Conservation (phyloP, 2,797 vertebrate species). For the Denticeps clupeoides region DNA sequence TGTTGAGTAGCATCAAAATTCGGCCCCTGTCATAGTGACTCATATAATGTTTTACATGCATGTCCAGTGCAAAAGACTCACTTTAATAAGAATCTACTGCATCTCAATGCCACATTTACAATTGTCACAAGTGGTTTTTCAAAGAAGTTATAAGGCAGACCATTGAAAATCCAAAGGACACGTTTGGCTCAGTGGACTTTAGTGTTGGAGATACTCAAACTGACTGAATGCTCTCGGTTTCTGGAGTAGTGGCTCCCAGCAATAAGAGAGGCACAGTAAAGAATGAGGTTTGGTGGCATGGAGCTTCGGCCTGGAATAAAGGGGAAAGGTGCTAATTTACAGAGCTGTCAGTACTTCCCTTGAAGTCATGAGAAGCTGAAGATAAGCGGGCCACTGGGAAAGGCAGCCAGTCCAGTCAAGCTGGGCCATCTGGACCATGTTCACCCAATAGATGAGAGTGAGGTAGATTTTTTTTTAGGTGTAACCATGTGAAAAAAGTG, state of each 20-base stretch:
- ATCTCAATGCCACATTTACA: too few species aligned
- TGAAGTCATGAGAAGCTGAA: slow-evolving; percentile 58
- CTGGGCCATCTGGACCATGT: slow-evolving; percentile 57
- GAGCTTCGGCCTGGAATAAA: slow-evolving; percentile 31
- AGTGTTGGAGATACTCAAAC: too few species aligned
- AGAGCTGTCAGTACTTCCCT: slow-evolving; percentile 59
- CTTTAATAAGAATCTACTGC: too few species aligned
- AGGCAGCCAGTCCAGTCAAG: slow-evolving; percentile 35
- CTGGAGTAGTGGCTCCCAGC: not conserved
- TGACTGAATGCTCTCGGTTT: not conserved
- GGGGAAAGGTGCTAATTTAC: slow-evolving; percentile 59
- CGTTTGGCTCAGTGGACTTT: slow-evolving; percentile 4
- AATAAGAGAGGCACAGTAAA: not conserved
- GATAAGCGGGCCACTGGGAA: slow-evolving; percentile 48
- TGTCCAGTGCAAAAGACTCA: too few species aligned
- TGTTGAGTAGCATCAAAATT: too few species aligned
- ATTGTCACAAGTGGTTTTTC: too few species aligned
- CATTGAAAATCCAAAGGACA: slow-evolving; percentile 15
- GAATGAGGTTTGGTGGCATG: slow-evolving; percentile 14
- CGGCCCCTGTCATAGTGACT: too few species aligned
- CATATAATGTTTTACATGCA: too few species aligned
- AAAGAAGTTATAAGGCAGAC: too few species aligned
- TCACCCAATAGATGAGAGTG: slow-evolving; percentile 24
- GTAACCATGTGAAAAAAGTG: too few species aligned
- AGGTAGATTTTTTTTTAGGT: not conserved